Base-by-base conservation (phyloP, 2,113 vertebrate genomes). In the Gila orcuttii region DNA sequence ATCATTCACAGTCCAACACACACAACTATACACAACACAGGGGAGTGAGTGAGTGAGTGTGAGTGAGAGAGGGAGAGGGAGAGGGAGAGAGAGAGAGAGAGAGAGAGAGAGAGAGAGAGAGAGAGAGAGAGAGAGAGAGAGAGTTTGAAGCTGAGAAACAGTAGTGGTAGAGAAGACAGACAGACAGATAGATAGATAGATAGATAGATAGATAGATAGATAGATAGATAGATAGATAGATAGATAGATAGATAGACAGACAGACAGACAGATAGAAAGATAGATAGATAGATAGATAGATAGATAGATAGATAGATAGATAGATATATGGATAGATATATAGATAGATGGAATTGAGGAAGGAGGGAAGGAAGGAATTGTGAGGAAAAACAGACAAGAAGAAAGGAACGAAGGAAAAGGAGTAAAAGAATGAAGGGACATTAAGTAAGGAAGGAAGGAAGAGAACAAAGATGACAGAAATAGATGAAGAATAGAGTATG, bases 1-100 rank as follows among this genome's bases (percentile, higher is more conserved):
- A 77, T 85, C 6, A 6, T 60, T 86, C 59, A 86, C 78, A 50
- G 31, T 75, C 64, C 76, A 74, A 73, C 39, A 73, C 69, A 73
- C 69, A 77, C 74, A 77, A 47, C 42, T 31, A 77, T 47, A 77
- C 74, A 69, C 64, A 79, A 59, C 36, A 60, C 66, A 12, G 25
- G 15, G 17, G 15, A 36, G 33, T 11, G 52, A 80, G 77, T 1
- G 45, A 59, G 84, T 2, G 60, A 36, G 19, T 3, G 10, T 10
- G 17, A 17, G 13, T 66, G 28, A n/a, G 19, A 21, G 15, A 19
- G 28, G 57, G 74, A 78, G 75, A 25, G 13, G 21, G 62, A 74
- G 52, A 28, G 5, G 31, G 55, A 17, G 69, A 84, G 69, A 42
- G 52, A 62, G 82, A 45, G 52, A 59, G 31, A 62, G 69, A 60